Conservation (phyloP, 2,888 invertebrate genomes). For the Monoplex corrugatus region DNA sequence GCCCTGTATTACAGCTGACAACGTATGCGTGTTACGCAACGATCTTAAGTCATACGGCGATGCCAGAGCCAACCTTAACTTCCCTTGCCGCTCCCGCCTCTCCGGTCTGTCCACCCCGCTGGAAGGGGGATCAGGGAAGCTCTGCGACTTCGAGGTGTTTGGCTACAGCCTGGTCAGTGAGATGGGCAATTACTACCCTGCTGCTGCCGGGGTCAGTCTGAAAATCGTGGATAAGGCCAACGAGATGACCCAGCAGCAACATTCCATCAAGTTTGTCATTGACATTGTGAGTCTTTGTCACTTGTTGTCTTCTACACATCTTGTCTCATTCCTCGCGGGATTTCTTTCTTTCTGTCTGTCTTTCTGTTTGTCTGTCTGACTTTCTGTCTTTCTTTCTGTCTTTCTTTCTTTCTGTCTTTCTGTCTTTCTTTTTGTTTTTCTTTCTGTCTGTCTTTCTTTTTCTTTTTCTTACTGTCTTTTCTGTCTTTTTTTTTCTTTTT, state of each 20-base stretch:
- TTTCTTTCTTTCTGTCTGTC: neutral
- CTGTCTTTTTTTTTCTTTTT: no score
- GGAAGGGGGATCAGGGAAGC: neutral
- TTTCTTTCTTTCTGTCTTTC: neutral
- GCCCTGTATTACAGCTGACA: neutral
- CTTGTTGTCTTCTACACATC: no score
- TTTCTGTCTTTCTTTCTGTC: neutral
- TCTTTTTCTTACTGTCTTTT: no score
- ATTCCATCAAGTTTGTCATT: conserved; percentile 10
- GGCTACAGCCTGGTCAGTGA: conserved; percentile 23
- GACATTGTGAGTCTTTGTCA: neutral
- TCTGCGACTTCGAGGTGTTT: neutral
- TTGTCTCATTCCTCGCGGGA: no score
- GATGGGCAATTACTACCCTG: neutral
- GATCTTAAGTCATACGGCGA: neutral
- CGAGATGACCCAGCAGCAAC: neutral
- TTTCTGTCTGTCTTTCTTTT: neutral
- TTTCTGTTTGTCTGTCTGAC: no score
- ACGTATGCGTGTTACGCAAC: neutral
- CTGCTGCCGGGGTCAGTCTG: neutral
- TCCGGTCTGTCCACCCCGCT: neutral
- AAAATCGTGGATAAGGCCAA: neutral
- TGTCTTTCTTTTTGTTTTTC: no score
- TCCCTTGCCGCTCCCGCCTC: neutral
- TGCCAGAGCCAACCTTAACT: neutral